Evolutionary conservation across 2,113 vertebrate genomes (phyloP).

Genomic region (Dicaeum eximium): DNA sequence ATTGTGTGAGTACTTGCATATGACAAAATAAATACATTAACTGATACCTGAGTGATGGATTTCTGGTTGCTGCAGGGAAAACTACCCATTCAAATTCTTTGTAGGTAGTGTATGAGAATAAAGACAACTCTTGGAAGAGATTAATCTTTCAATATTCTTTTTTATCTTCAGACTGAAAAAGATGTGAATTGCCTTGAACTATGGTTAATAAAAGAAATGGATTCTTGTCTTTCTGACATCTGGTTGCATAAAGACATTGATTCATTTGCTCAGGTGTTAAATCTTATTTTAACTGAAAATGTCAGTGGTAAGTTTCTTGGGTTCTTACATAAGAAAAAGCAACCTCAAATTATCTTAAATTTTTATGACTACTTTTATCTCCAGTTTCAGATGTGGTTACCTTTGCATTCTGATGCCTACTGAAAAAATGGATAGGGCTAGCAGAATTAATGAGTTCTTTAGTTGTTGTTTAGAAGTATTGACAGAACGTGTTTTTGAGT

Average conservation of each 20-base stretch:
- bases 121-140: background rate
- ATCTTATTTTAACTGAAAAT: slow-evolving; percentile 88
- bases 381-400: background rate
- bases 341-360: background rate
- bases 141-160: background rate
- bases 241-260: slow-evolving; percentile 85
- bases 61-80: background rate
- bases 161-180: slow-evolving; percentile 75
- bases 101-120: background rate
- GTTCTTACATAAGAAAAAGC: background rate
- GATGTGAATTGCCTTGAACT: slow-evolving; percentile 81
- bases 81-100: background rate
- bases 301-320: slow-evolving; percentile 81
- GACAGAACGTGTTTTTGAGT: background rate
- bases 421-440: background rate
- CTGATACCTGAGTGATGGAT: background rate
- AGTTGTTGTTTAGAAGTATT: background rate
- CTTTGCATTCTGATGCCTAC: background rate
- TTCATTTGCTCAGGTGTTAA: slow-evolving; percentile 86
- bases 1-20: background rate
- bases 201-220: slow-evolving; percentile 89
- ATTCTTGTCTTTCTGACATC: slow-evolving; percentile 87
- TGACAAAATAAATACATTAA: background rate
- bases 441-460: background rate
- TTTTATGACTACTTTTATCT: background rate